phyloP scores from a whole-genome alignment of 2,888 invertebrate species.

The Brenthis hecate region DNA sequence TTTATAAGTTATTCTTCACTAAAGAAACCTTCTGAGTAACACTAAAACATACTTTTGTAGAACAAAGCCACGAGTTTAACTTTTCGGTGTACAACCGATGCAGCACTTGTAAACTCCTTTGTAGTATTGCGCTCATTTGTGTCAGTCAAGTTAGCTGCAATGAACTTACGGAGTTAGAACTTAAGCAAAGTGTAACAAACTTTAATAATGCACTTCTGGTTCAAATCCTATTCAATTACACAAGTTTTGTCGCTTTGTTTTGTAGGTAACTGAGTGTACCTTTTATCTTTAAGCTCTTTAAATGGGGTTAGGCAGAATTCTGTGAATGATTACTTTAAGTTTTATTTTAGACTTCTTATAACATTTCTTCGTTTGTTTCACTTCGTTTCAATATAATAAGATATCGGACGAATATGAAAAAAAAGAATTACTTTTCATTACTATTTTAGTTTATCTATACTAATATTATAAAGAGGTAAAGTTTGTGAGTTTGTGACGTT shows the following conservation, averaged over 20 bases:
- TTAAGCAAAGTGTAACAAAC: slow-evolving; percentile 8
- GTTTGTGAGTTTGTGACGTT: too few species aligned
- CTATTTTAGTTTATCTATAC: too few species aligned
- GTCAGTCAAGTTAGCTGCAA: slow-evolving; percentile 10
- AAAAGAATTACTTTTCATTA: too few species aligned
- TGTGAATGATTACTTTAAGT: too few species aligned
- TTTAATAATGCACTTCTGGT: slow-evolving; percentile 11
- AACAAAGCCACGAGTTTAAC: neutral
- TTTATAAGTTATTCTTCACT: neutral
- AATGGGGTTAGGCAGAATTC: too few species aligned
- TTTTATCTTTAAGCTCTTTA: too few species aligned
- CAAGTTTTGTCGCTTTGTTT: neutral
- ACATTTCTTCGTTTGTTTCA: too few species aligned
- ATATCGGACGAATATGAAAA: too few species aligned
- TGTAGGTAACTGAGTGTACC: neutral
- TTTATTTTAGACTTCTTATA: too few species aligned
- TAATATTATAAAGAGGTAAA: too few species aligned
- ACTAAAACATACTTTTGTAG: neutral
- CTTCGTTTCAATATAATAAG: too few species aligned
- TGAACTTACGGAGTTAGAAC: slow-evolving; percentile 5
- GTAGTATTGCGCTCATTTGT: slow-evolving; percentile 10
- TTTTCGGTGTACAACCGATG: slow-evolving; percentile 5
- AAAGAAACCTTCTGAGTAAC: neutral
- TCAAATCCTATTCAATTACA: slow-evolving; percentile 1
- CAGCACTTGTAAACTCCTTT: slow-evolving; percentile 12